phyloP scores from a whole-genome alignment of 2,797 vertebrate species.

The Euthynnus affinis region DNA sequence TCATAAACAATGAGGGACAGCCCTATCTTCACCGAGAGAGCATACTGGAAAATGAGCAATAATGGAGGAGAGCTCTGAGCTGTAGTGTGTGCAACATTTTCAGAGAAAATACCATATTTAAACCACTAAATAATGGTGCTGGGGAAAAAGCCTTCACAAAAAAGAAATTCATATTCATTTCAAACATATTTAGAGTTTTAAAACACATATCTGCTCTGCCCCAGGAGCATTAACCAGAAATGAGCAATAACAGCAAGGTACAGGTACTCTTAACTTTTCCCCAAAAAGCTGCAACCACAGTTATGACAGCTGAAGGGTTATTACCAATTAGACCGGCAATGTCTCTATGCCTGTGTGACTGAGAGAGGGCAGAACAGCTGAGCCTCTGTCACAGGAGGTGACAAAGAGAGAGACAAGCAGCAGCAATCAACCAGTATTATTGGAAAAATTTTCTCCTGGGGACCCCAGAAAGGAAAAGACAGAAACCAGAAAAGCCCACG shows the following conservation, averaged over 20 bases:
- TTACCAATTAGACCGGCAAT: constrained; percentile 59
- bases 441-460: constrained; percentile 33
- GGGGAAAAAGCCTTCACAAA: not conserved
- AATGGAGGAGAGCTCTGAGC: constrained; percentile 5
- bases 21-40: constrained; percentile 10
- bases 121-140: not conserved
- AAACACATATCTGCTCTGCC: not conserved
- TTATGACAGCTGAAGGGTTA: constrained; percentile 58
- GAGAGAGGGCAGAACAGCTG: constrained; percentile 41
- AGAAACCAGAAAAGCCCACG: not conserved
- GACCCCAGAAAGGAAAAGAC: constrained; percentile 16
- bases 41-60: constrained; percentile 18
- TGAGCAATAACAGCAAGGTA: constrained; percentile 6
- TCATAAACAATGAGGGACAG: constrained; percentile 53
- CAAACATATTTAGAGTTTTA: not conserved
- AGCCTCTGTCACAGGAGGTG: constrained; percentile 47
- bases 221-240: not conserved
- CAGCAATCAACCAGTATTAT: constrained; percentile 45
- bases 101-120: not conserved
- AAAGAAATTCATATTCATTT: not conserved
- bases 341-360: constrained; percentile 33
- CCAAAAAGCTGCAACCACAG: constrained; percentile 24
- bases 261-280: constrained; percentile 14
- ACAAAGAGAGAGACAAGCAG: constrained; percentile 38
- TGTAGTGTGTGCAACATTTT: not conserved